phyloP scores from a whole-genome alignment of 2,113 vertebrate species.

The Taurulus bubalis region DNA sequence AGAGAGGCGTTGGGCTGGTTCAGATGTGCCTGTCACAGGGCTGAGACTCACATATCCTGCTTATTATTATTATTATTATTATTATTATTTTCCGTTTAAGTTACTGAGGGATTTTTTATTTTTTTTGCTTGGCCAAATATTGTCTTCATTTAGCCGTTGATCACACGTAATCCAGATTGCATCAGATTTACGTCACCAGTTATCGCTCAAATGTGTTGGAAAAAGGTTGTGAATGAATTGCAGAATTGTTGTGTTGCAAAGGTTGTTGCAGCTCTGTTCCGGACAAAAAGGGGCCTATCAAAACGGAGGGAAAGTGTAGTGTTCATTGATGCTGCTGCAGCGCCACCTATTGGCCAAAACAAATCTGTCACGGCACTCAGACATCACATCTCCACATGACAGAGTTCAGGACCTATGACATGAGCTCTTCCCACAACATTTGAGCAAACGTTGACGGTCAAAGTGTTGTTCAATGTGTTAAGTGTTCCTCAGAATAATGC shows the following conservation, averaged over 20 bases:
- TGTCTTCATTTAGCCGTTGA: neutral
- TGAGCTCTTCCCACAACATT: too few relatives aligned
- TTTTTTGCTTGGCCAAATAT: neutral
- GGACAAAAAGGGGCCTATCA: neutral
- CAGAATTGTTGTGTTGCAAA: neutral
- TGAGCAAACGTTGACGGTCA: too few relatives aligned
- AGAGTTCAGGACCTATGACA: too few relatives aligned
- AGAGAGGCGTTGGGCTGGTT: neutral
- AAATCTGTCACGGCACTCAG: too few relatives aligned
- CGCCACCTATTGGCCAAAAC: too few relatives aligned
- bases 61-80: constrained; percentile 6
- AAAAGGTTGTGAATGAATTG: neutral
- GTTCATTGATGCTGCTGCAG: neutral
- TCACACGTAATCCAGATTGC: constrained; percentile 14
- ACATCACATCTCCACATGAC: too few relatives aligned
- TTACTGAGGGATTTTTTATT: neutral
- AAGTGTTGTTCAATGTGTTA: neutral
- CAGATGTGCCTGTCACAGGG: constrained; percentile 17
- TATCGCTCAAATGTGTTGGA: neutral
- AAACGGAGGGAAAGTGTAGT: neutral
- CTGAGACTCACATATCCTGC: neutral
- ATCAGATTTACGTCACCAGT: too few relatives aligned
- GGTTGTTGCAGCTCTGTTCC: neutral
- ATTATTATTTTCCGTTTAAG: neutral
- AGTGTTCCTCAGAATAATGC: constrained; percentile 3